phyloP scores from a whole-genome alignment of 1,140 invertebrate genomes.

The Apis cerana region DNA sequence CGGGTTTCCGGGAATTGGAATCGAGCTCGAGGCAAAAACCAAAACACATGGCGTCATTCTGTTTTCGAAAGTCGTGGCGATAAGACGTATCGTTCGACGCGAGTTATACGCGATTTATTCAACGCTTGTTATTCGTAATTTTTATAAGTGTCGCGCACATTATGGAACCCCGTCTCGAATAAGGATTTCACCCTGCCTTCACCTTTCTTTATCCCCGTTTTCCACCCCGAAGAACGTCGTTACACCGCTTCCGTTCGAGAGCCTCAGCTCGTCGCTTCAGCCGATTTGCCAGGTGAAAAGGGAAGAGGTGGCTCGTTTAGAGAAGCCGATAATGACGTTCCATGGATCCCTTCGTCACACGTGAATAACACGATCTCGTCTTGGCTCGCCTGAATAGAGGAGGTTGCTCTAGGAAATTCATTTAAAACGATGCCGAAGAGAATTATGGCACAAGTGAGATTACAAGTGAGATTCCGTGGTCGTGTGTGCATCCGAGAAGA shows the following conservation, averaged over 20 bases:
- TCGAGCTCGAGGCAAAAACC: too few species aligned
- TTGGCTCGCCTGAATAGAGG: not conserved
- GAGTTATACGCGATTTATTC: too few species aligned
- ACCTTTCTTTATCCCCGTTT: constrained; percentile 24
- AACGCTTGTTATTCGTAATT: too few species aligned
- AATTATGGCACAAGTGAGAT: too few species aligned
- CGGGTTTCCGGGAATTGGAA: too few species aligned
- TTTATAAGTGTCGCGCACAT: too few species aligned
- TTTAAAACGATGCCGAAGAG: constrained; percentile 2
- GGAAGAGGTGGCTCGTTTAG: constrained; percentile 8
- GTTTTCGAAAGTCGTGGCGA: too few species aligned
- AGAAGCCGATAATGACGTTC: constrained; percentile 17
- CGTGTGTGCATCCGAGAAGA: too few species aligned
- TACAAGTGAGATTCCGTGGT: not conserved
- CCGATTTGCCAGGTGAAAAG: constrained; percentile 42
- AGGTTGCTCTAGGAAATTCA: not conserved
- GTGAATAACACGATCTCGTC: constrained; percentile 30
- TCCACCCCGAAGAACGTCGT: constrained; percentile 38
- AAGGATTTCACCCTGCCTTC: not conserved
- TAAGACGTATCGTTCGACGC: too few species aligned
- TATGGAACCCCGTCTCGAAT: not conserved
- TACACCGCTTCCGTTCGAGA: constrained; percentile 36
- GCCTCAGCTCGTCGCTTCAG: constrained; percentile 3
- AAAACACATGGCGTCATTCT: too few species aligned
- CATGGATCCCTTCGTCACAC: constrained; percentile 21